Conservation (phyloP, 1,140 invertebrate species). For the Asbolus verrucosus region DNA sequence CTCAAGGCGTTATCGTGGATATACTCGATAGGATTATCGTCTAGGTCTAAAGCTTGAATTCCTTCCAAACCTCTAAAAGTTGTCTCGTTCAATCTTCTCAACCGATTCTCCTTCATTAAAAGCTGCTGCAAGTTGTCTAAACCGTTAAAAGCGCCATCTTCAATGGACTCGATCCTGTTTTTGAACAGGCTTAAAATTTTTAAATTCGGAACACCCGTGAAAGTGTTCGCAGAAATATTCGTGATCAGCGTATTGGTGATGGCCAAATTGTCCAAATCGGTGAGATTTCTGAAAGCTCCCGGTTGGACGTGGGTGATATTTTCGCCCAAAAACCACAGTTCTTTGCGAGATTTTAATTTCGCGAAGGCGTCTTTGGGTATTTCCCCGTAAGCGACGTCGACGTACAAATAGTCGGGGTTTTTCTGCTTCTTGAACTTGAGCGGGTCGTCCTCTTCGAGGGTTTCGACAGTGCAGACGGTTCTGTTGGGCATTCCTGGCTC, state of each 20-base stretch:
- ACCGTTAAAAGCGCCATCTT: conserved; percentile 30
- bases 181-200: conserved; percentile 36
- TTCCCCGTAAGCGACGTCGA: conserved; percentile 9
- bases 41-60: conserved; percentile 8
- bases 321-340: conserved; percentile 33
- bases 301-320: conserved; percentile 38
- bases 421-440: conserved; percentile 20
- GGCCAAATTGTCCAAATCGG: conserved; percentile 17
- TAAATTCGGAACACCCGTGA: conserved; percentile 12
- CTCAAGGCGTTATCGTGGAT: conserved; percentile 16
- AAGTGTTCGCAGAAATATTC: conserved; percentile 19
- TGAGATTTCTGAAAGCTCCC: conserved; percentile 12
- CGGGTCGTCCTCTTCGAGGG: conserved; percentile 9
- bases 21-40: conserved; percentile 23
- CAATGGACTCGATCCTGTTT: conserved; percentile 23
- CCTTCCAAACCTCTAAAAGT: conserved; percentile 17
- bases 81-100: conserved; percentile 27
- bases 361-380: conserved; percentile 16
- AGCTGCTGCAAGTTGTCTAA: conserved; percentile 16
- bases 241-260: conserved; percentile 11
- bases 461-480: conserved; percentile 12
- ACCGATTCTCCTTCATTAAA: conserved; percentile 9
- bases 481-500: conserved; percentile 11
- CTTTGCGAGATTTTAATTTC: conserved; percentile 23
- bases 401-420: conserved; percentile 13